A percentile compares a stretch with the other conserved stretches of the same genome.
These are phyloP conservation scores for Lamellibrachia columna DNA, from an alignment of 2,888 invertebrate genomes.

Conservation along the genomic window DNA sequence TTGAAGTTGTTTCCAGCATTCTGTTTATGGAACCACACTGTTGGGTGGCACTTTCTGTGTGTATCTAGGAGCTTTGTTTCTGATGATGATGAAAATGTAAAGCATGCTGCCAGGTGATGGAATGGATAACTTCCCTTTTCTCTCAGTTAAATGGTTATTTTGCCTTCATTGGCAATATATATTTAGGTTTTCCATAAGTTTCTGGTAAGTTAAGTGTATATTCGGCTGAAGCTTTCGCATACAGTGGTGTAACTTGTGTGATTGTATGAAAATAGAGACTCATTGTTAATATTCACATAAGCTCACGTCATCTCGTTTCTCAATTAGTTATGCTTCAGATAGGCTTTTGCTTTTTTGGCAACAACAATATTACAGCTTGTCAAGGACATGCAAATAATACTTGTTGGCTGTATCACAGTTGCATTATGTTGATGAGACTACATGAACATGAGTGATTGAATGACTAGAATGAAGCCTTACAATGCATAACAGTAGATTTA, in stretches of 20 bases:
- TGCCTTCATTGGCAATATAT: not conserved
- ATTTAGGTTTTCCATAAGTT: not conserved
- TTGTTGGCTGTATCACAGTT: not conserved
- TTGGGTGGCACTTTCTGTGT: not conserved
- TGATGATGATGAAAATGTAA: not conserved
- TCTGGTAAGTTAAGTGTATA: not conserved
- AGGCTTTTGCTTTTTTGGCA: not conserved
- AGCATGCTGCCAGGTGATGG: not conserved
- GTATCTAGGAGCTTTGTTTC: not conserved
- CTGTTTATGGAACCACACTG: not conserved
- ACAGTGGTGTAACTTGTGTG: not conserved
- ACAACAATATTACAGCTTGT: not conserved
- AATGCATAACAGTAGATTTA: not conserved
- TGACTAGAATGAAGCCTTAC: not conserved
- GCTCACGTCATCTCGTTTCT: not conserved
- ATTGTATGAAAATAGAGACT: not conserved
- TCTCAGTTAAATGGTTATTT: not conserved
- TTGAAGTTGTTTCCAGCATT: not conserved
- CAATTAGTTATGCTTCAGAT: not conserved
- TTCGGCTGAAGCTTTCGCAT: not conserved
- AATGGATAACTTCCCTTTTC: not conserved
- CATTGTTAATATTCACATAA: not conserved
- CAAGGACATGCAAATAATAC: not conserved
- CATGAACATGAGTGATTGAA: not conserved
- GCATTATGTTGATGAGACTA: not conserved